These are phyloP conservation scores for Nomia melanderi DNA, from an alignment of 1,140 invertebrate genomes.

Conservation along the genomic window DNA sequence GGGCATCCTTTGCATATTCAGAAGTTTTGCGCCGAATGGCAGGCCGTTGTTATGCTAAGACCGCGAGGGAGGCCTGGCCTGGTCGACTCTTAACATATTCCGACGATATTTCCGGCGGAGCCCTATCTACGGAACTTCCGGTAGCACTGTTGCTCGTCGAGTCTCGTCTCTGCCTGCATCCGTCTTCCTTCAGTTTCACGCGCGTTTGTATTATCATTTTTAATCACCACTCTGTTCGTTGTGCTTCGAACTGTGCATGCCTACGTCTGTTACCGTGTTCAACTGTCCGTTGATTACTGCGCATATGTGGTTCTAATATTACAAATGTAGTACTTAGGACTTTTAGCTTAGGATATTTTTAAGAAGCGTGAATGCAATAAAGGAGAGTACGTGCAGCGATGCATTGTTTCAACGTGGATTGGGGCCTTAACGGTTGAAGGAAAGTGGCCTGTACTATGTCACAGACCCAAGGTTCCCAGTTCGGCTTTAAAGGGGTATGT, in stretches of 20 bases:
- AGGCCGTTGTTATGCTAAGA: constrained; percentile 74
- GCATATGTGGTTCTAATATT: too few species aligned
- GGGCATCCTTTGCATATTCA: constrained; percentile 70
- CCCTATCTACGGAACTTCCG: constrained; percentile 46
- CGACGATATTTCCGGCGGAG: constrained; percentile 67
- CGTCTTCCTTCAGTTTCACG: constrained; percentile 19
- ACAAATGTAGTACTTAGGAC: too few species aligned
- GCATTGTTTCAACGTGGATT: too few species aligned
- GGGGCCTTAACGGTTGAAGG: too few species aligned
- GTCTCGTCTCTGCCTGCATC: background rate
- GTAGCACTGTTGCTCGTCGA: constrained; percentile 20
- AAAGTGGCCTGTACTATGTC: too few species aligned
- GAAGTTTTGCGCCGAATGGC: constrained; percentile 70
- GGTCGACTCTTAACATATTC: constrained; percentile 72
- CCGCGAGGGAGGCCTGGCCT: constrained; percentile 50
- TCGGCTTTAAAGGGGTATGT: too few species aligned
- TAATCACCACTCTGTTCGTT: constrained; percentile 59
- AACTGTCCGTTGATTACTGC: too few species aligned
- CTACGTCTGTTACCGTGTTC: background rate
- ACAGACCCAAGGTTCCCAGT: too few species aligned
- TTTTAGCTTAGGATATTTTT: too few species aligned
- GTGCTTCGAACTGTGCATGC: constrained; percentile 43
- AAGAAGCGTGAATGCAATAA: too few species aligned
- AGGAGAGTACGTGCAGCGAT: too few species aligned
- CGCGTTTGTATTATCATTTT: constrained; percentile 64